Evolutionary conservation across 2,797 vertebrate genomes (phyloP), one percentile per base, ranked within the genome.

Genomic region (Urosaurus nigricauda): DNA sequence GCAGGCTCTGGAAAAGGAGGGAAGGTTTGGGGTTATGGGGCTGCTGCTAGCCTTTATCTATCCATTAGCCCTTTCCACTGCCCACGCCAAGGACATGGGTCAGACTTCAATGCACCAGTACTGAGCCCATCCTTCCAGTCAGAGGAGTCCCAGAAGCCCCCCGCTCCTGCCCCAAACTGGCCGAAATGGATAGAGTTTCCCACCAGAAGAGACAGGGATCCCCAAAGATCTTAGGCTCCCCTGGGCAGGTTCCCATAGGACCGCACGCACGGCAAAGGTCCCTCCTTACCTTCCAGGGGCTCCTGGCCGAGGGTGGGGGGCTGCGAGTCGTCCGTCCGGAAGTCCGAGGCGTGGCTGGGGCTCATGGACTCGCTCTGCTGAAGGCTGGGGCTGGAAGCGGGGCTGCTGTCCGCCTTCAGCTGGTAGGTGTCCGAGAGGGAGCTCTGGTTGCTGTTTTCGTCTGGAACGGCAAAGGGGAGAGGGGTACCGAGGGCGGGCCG

Each of bases 401-500:
- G 98, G 94, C 98, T 99, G 97, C 98, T 99, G 93, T 99, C 99
- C 95, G 98, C 98, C 95, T 99, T 99, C 68, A 98, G 97, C 90
- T 98, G 99, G 94, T 98, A 99, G 71, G 98, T 97, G 0, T 99
- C 99, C 0, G 98, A 99, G 94, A 99, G 93, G 79, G 98, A 99
- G 92, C 99, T 99, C 97, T 99, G 99, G 96, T 99, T 99, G 97
- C 99, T 99, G 96, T 98, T 99, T 96, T 99, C 99, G 97, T 99
- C 99, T 99, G 96, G 81, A 96, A 96, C 93, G 87, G 92, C 94
- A 93, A 92, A 89, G 88, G 58, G 58, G 88, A 93, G 53, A 47
- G 77, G 70, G 35, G 12, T 35, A n/a, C 70, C 5, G 70, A 35
- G 65, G 11, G 6, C 9, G 8, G 47, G 47, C 1, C 47, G 8